Conservation (phyloP, 2,888 invertebrate species). For the Ferdinandea cuprea region DNA sequence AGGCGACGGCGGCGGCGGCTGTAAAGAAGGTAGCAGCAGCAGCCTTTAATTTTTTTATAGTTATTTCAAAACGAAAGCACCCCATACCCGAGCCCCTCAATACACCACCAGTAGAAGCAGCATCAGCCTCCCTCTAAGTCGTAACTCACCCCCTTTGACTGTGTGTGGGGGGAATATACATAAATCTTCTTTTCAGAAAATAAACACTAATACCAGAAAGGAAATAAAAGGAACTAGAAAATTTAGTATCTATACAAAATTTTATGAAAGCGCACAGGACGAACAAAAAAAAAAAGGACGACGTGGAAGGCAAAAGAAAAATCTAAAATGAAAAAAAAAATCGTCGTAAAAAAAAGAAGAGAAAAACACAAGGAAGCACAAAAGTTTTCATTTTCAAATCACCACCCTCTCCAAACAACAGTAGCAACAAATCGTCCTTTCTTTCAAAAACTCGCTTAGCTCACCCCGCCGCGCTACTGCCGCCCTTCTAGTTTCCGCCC, state of each 20-base stretch:
- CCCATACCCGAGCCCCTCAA: constrained; percentile 27
- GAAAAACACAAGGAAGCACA: constrained; percentile 73
- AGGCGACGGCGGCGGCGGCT: constrained; percentile 48
- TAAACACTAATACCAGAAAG: constrained; percentile 81
- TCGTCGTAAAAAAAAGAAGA: constrained; percentile 52
- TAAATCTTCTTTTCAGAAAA: constrained; percentile 82
- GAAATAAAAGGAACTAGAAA: constrained; percentile 79
- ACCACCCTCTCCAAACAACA: constrained; percentile 58
- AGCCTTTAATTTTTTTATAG: constrained; percentile 75
- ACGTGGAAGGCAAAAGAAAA: constrained; percentile 49
- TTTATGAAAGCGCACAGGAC: constrained; percentile 74
- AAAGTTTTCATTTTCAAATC: constrained; percentile 75
- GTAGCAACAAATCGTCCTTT: constrained; percentile 56
- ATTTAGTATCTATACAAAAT: constrained; percentile 78
- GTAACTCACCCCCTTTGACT: constrained; percentile 67
- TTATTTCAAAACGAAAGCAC: constrained; percentile 73
- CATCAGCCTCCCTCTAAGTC: constrained; percentile 48
- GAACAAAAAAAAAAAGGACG: constrained; percentile 32
- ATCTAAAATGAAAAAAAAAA: constrained; percentile 46
- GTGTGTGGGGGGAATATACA: constrained; percentile 77
- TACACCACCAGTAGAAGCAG: background rate
- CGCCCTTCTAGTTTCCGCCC: constrained; percentile 62
- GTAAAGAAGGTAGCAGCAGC: constrained; percentile 65
- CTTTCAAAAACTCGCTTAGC: constrained; percentile 20
- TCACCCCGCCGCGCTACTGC: constrained; percentile 3